Evolutionary conservation across 2,888 invertebrate genomes (phyloP).

Genomic region (Hyposoter dolosus): DNA sequence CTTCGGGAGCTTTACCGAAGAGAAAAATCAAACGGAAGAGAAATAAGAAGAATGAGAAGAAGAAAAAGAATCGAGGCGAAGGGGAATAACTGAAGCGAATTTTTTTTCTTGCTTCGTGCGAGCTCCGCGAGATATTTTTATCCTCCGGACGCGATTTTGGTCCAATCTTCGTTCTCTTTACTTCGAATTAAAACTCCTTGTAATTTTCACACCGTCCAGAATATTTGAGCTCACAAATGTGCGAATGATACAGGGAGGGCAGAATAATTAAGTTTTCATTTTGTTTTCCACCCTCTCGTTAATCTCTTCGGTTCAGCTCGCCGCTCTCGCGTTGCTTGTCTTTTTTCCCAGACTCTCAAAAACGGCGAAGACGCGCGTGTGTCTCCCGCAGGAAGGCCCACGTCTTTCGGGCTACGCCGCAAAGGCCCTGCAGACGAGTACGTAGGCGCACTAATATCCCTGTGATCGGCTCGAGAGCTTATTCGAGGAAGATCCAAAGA

Average conservation of each 20-base stretch:
- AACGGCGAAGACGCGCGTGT: slow-evolving; percentile 53
- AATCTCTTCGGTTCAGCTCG: slow-evolving; percentile 2
- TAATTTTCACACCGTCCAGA: slow-evolving; percentile 83
- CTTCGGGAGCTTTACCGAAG: slow-evolving; percentile 73
- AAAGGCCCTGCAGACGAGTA: slow-evolving; percentile 16
- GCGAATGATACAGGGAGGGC: slow-evolving; percentile 78
- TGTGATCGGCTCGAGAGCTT: slow-evolving; percentile 57
- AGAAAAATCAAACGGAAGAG: slow-evolving; percentile 35
- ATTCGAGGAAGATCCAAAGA: slow-evolving; percentile 52
- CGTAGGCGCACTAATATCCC: slow-evolving; percentile 48
- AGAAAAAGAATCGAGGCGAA: slow-evolving; percentile 16
- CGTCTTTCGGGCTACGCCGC: not conserved
- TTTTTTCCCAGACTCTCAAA: not conserved
- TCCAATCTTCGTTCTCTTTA: slow-evolving; percentile 63
- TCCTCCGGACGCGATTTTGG: slow-evolving; percentile 72
- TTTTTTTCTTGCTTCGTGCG: slow-evolving; percentile 7
- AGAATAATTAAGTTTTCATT: slow-evolving; percentile 52
- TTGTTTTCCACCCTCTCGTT: not conserved
- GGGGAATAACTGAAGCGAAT: not conserved
- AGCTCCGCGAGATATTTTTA: slow-evolving; percentile 42
- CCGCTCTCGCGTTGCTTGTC: not conserved
- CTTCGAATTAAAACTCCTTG: slow-evolving; percentile 70
- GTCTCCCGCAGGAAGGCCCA: slow-evolving; percentile 5
- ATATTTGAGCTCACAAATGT: slow-evolving; percentile 80
- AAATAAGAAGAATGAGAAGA: slow-evolving; percentile 18